Conservation (phyloP, 1,140 invertebrate genomes). For the Drosophila mauritiana region DNA sequence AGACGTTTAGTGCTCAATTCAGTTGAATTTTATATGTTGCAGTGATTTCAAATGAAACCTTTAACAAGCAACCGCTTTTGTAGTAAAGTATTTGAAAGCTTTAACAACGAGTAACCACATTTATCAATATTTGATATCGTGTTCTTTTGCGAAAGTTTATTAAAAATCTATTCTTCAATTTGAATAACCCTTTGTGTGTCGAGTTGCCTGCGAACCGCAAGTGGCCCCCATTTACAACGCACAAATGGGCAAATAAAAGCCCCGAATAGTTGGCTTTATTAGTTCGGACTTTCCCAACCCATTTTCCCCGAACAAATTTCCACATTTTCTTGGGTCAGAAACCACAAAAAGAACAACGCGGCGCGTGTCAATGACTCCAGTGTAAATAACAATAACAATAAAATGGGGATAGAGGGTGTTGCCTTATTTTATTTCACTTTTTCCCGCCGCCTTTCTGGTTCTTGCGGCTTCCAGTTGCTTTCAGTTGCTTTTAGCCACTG, state of each 20-base stretch:
- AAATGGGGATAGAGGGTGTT: conserved; percentile 1
- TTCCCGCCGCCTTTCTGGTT: not conserved
- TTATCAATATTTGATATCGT: too few relatives aligned
- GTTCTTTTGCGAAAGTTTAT: not conserved
- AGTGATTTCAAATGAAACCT: too few relatives aligned
- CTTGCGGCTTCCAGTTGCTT: not conserved
- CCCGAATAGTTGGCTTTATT: conserved; percentile 11
- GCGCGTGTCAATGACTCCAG: conserved; percentile 33
- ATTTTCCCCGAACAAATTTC: not conserved
- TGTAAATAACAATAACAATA: conserved; percentile 36
- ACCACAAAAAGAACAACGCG: conserved; percentile 9
- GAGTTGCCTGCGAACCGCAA: not conserved
- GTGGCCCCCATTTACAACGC: not conserved
- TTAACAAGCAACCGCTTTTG: too few relatives aligned
- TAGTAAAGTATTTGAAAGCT: too few relatives aligned
- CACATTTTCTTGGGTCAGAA: conserved; percentile 11
- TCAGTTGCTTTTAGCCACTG: conserved; percentile 1
- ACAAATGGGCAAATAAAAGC: conserved; percentile 9
- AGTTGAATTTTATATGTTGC: not conserved
- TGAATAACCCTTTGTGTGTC: conserved; percentile 7
- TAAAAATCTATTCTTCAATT: conserved; percentile 1
- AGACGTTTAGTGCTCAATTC: conserved; percentile 12
- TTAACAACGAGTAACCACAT: too few relatives aligned
- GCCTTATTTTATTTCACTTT: conserved; percentile 5
- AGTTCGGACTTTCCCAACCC: conserved; percentile 9